Conservation (phyloP, 2,888 invertebrate genomes). For the Drosophila sordidula region DNA sequence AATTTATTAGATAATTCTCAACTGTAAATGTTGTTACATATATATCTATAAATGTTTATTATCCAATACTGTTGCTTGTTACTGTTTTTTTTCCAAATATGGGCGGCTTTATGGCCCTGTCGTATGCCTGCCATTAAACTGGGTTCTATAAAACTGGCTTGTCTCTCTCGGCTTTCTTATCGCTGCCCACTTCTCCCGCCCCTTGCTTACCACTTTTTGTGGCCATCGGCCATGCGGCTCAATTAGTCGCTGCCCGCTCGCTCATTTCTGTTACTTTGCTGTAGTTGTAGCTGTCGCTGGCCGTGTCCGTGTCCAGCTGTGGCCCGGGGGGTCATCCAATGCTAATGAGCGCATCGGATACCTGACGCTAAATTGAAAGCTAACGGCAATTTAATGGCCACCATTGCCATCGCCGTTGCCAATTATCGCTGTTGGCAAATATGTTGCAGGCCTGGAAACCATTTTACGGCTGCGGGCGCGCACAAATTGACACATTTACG, state of each 20-base stretch:
- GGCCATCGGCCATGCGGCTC: slow-evolving; percentile 14
- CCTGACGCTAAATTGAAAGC: slow-evolving; percentile 67
- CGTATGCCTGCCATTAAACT: slow-evolving; percentile 13
- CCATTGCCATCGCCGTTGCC: slow-evolving; percentile 26
- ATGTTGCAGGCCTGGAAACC: slow-evolving; percentile 15
- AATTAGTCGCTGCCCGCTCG: slow-evolving; percentile 35
- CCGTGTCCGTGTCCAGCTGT: slow-evolving; percentile 21
- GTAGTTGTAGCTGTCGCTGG: not conserved
- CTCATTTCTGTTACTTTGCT: slow-evolving; percentile 3
- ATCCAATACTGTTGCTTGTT: not conserved
- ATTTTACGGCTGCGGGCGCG: slow-evolving; percentile 6
- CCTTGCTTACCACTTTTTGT: slow-evolving; percentile 31
- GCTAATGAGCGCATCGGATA: slow-evolving; percentile 66
- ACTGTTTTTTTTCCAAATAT: not conserved
- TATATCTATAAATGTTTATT: not conserved
- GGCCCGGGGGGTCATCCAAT: slow-evolving; percentile 41
- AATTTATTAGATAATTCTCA: no score
- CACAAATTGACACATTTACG: slow-evolving; percentile 46
- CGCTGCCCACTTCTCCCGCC: not conserved
- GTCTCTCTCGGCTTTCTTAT: not conserved
- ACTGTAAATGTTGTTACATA: not conserved
- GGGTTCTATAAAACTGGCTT: slow-evolving; percentile 8
- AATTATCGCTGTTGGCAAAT: slow-evolving; percentile 54
- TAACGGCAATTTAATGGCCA: slow-evolving; percentile 63
- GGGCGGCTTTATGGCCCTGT: slow-evolving; percentile 13